Conservation (phyloP, 2,113 vertebrate genomes). For the Morone chrysops region DNA sequence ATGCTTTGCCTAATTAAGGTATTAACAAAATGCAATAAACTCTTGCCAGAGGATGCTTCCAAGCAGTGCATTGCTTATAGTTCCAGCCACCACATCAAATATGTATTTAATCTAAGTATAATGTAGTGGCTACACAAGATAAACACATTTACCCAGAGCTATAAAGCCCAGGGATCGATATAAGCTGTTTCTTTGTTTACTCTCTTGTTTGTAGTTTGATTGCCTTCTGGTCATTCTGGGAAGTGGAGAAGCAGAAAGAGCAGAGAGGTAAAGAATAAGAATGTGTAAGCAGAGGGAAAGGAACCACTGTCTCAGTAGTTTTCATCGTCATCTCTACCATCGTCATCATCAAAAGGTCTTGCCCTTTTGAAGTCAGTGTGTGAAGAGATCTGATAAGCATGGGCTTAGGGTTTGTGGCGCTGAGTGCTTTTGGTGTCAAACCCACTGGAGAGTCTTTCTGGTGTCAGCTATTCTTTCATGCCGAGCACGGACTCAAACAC, state of each 20-base stretch:
- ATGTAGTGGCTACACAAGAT: slow-evolving; percentile 57
- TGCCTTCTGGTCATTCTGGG: slow-evolving; percentile 49
- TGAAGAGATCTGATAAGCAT: slow-evolving; percentile 56
- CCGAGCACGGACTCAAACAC: slow-evolving; percentile 2
- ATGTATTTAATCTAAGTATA: slow-evolving; percentile 64
- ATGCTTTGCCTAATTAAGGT: slow-evolving; percentile 72
- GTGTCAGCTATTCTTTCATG: slow-evolving; percentile 18
- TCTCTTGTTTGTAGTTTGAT: slow-evolving; percentile 58
- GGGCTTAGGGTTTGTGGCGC: slow-evolving; percentile 26
- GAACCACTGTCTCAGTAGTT: slow-evolving; percentile 5
- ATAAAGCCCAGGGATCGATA: slow-evolving; percentile 60
- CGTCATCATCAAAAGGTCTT: slow-evolving; percentile 33
- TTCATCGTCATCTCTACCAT: slow-evolving; percentile 1
- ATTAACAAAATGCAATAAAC: slow-evolving; percentile 71
- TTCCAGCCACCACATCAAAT: slow-evolving; percentile 53
- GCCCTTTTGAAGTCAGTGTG: slow-evolving; percentile 43
- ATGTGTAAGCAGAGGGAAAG: slow-evolving; percentile 1
- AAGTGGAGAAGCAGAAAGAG: slow-evolving; percentile 35
- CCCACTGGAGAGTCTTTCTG: slow-evolving; percentile 23
- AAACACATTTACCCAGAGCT: slow-evolving; percentile 67
- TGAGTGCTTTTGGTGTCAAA: slow-evolving; percentile 57
- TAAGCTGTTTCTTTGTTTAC: slow-evolving; percentile 65
- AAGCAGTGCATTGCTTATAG: slow-evolving; percentile 37
- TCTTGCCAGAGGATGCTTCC: slow-evolving; percentile 55
- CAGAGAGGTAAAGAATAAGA: slow-evolving; percentile 31